phyloP scores from a whole-genome alignment of 92 coral and sea anemone genomes.

The Diadumene lineata region DNA sequence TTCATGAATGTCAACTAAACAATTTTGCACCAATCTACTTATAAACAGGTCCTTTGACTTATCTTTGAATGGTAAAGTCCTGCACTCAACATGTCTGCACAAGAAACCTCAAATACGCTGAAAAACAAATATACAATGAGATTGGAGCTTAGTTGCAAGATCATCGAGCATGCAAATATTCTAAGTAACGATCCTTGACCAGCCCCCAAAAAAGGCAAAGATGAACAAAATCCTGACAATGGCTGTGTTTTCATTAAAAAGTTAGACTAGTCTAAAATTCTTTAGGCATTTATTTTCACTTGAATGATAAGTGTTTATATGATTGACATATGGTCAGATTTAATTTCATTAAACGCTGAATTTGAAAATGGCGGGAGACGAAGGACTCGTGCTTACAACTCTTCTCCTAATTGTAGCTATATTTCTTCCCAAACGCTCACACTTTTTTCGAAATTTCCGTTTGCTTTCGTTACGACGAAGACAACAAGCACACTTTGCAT shows the following conservation, averaged over 20 bases:
- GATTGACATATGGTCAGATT: background rate
- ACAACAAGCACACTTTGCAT: background rate
- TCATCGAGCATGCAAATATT: too few species aligned
- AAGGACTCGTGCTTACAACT: background rate
- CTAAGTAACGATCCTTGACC: too few species aligned
- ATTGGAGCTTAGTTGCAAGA: too few species aligned
- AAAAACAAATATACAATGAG: too few species aligned
- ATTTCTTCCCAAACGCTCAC: background rate
- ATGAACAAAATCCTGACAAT: background rate
- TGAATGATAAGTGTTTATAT: background rate
- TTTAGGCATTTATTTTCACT: background rate
- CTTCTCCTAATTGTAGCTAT: background rate
- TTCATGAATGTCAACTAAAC: too few species aligned
- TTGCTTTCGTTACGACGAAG: background rate
- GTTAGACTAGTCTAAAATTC: background rate
- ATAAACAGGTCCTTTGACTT: too few species aligned
- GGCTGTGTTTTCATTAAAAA: constrained; percentile 2
- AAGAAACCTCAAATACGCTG: too few species aligned
- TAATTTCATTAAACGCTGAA: background rate
- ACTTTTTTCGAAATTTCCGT: constrained; percentile 5
- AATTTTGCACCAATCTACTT: too few species aligned
- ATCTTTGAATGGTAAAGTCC: too few species aligned
- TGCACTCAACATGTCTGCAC: too few species aligned
- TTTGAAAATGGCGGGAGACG: background rate
- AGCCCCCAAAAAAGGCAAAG: too few species aligned